phyloP scores from a whole-genome alignment of 2,888 invertebrate species.

The Cephus spinipes region DNA sequence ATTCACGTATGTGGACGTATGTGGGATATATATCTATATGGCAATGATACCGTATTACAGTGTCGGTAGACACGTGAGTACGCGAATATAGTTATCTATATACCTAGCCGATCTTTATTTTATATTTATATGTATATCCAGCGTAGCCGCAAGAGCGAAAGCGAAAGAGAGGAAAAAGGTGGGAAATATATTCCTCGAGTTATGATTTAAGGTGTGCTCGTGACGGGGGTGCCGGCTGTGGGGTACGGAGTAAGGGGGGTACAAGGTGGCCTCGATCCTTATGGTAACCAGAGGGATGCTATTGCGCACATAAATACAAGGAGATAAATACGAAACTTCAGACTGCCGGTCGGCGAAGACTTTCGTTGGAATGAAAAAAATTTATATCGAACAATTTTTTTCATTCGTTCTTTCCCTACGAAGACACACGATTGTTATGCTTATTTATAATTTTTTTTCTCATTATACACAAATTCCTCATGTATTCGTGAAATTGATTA shows the following conservation, averaged over 20 bases:
- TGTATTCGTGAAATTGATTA: too few species aligned
- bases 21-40: neutral
- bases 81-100: neutral
- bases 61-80: neutral
- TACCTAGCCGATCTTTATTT: neutral
- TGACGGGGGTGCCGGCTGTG: slow-evolving; percentile 13
- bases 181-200: slow-evolving; percentile 22
- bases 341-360: too few species aligned
- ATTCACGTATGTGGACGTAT: neutral
- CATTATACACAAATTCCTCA: too few species aligned
- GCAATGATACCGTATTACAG: too few species aligned
- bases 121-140: neutral
- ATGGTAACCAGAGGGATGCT: neutral
- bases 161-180: slow-evolving; percentile 5
- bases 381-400: too few species aligned
- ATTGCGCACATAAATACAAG: slow-evolving; percentile 1
- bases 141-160: neutral
- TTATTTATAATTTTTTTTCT: too few species aligned
- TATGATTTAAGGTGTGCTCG: slow-evolving; percentile 22
- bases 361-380: too few species aligned
- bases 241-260: neutral
- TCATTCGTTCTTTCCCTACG: too few species aligned
- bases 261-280: too few species aligned
- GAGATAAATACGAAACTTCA: neutral
- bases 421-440: neutral